Base-by-base conservation (phyloP, 2,113 vertebrate species). In the Phrynosoma blainvillii region DNA sequence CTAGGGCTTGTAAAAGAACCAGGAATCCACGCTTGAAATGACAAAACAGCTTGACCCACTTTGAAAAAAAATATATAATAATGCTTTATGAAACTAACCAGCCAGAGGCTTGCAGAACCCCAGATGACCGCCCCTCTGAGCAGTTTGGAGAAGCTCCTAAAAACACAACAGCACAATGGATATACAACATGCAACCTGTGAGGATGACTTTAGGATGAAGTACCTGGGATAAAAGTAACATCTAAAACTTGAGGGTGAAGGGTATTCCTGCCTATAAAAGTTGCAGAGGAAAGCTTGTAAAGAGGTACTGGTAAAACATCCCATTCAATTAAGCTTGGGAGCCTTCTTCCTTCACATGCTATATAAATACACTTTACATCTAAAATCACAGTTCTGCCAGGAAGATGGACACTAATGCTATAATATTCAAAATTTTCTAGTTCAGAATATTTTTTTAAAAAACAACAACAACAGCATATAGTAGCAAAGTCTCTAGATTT, bases 41-140 rank as follows among this genome's bases (percentile, higher is more conserved):
- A 95, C 96, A 94, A 97, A 96, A 96, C 81, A 92, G 94, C 93
- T 79, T 97, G 97, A 97, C 96, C 97, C 96, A 97, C 94, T 97
- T 97, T 90, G 93, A 90, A 89, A 92, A 87, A 66, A 36, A 80
- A 89, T 89, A 89, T 89, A 94, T 91, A 92, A 90, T 93, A 87
- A 91, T 4, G 84, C 90, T 88, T 92, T 89, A 86, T 70, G 89
- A 91, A 30, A 74, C 83, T 89, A 74, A 91, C 79, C 83, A 92
- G 84, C 87, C 83, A 0, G 56, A 71, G 85, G 0, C 54, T 90
- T 85, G 92, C 84, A 86, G 89, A 81, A 70, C 83, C 62, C 30
- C 73, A 0, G 89, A 73, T 7, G 12, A 87, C 30, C 54, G 23
- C 79, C 87, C 92, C 32, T 85, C 84, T 0, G 86, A 0, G 65